Conservation (phyloP, 53 echinoderm and acorn worm genomes). For the Henricia sp. region DNA sequence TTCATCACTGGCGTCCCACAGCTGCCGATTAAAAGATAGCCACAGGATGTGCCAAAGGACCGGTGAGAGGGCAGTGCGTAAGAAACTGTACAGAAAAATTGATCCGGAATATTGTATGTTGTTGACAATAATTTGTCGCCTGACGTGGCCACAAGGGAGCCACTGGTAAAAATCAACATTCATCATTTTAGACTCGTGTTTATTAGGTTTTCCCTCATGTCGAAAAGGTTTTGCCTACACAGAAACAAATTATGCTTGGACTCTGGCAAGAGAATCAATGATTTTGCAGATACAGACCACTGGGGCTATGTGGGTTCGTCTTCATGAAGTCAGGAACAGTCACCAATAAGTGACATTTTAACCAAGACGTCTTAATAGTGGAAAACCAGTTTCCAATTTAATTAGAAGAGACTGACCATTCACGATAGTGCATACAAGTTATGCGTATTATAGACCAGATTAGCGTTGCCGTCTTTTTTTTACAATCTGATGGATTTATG, state of each 20-base stretch:
- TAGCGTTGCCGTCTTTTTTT: too few relatives aligned
- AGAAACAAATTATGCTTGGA: neutral
- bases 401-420: too few relatives aligned
- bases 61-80: neutral
- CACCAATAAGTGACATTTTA: too few relatives aligned
- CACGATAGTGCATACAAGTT: too few relatives aligned
- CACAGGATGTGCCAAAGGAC: conserved; percentile 38
- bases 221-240: conserved; percentile 46
- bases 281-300: too few relatives aligned
- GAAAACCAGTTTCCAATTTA: too few relatives aligned
- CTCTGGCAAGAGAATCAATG: too few relatives aligned
- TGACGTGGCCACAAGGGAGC: conserved; percentile 45
- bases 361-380: too few relatives aligned
- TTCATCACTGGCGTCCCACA: conserved; percentile 36
- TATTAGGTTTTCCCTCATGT: conserved; percentile 53
- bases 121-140: conserved; percentile 64
- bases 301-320: too few relatives aligned
- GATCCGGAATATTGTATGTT: conserved; percentile 56
- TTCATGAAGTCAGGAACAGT: too few relatives aligned
- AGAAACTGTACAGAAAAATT: conserved; percentile 50
- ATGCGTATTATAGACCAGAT: too few relatives aligned
- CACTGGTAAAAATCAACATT: conserved; percentile 58
- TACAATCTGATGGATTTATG: too few relatives aligned
- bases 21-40: conserved; percentile 18
- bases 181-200: conserved; percentile 63